phyloP scores from a whole-genome alignment of 2,797 vertebrate species.

The Nyctalus aviator region DNA sequence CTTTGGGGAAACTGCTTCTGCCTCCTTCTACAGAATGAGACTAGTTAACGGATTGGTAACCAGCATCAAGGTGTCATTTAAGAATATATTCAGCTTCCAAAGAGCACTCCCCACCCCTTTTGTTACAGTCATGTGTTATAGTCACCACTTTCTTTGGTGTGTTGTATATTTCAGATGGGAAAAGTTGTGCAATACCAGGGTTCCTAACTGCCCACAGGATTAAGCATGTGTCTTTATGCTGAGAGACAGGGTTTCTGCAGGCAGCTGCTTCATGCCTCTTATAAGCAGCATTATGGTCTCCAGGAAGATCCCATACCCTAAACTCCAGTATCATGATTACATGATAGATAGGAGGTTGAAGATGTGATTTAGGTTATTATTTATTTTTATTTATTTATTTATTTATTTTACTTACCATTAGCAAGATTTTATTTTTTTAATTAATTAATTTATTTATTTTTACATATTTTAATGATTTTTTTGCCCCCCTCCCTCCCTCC shows the following conservation, averaged over 20 bases:
- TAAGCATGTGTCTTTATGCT: neutral
- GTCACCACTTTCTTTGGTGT: neutral
- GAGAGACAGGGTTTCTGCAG: neutral
- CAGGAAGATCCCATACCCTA: neutral
- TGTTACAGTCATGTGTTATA: neutral
- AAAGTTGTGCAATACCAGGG: neutral
- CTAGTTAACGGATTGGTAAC: neutral
- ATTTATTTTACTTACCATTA: too few species aligned
- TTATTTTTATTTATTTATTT: conserved; percentile 17
- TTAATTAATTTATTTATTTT: too few species aligned
- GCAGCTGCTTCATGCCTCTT: neutral
- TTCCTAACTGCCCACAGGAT: neutral
- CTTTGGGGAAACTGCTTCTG: conserved; percentile 20
- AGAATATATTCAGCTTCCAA: neutral
- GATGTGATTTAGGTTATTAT: neutral
- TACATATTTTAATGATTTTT: too few species aligned
- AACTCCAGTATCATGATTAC: neutral
- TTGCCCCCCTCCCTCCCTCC: too few species aligned
- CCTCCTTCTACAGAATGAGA: neutral
- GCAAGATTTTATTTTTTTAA: too few species aligned
- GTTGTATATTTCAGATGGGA: neutral
- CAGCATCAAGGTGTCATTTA: neutral
- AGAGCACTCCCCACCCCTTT: neutral
- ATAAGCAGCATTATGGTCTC: neutral
- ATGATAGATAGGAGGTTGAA: neutral